Conservation (phyloP, 2,888 invertebrate species). For the Hypolimnas misippus region DNA sequence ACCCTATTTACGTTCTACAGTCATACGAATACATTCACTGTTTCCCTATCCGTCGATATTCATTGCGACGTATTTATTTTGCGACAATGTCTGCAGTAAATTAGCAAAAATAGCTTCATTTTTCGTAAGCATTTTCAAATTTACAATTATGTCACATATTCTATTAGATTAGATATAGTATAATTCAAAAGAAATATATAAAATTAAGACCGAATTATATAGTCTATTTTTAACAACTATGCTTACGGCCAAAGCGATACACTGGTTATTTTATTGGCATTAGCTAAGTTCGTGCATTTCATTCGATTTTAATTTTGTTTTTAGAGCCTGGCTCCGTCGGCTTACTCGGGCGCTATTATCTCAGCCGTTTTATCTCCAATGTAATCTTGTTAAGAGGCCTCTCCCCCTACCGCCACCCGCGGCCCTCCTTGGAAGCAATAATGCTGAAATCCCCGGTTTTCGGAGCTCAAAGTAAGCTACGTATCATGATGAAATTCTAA, state of each 20-base stretch:
- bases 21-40: constrained; percentile 12
- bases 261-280: constrained; percentile 17
- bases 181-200: too few relatives aligned
- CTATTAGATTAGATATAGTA: neutral
- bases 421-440: constrained; percentile 65
- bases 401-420: constrained; percentile 47
- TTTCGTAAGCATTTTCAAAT: neutral
- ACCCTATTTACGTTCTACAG: constrained; percentile 23
- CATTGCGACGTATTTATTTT: neutral
- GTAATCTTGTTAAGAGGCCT: constrained; percentile 83
- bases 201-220: too few relatives aligned
- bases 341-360: constrained; percentile 78
- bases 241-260: neutral
- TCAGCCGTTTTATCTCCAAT: constrained; percentile 79
- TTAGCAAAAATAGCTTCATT: too few relatives aligned
- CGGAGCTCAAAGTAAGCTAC: constrained; percentile 75
- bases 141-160: neutral
- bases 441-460: constrained; percentile 78
- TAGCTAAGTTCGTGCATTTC: constrained; percentile 47
- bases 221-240: neutral
- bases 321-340: constrained; percentile 61
- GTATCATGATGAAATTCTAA: constrained; percentile 67
- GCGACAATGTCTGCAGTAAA: neutral
- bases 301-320: constrained; percentile 75
- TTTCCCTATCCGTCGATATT: constrained; percentile 12